Evolutionary conservation across 2,888 invertebrate species (phyloP), one percentile per base, ranked within the genome.

Genomic region (Cephus runcator): DNA sequence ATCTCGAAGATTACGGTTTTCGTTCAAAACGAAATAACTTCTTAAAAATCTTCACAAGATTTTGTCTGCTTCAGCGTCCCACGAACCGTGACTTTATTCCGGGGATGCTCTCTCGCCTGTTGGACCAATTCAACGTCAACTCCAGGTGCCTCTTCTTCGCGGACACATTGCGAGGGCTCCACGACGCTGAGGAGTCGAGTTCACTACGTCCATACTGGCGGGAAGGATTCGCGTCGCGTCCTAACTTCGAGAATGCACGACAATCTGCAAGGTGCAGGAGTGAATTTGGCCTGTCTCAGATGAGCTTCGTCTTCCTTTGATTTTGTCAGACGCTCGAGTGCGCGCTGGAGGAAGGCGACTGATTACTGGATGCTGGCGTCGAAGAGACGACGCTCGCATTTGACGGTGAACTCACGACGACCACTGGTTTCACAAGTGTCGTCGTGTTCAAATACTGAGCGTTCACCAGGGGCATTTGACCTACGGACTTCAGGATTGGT

Each of bases 351-450:
- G 80, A 80, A 77, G 88, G 83, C 76, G 89, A 85, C 84, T 89
- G 88, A 73, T 88, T 85, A 76, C 83, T 87, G 80, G 90, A 87
- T 75, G 88, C 84, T 11, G 90, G 87, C 56, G 89, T 86, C 76
- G 90, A 87, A 73, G 88, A 82, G 11, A 88, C 81, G 15, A 87
- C 82, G 35, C 34, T 81, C 12, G 88, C 85, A 36, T 87, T 89
- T 36, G 92, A 90, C 77, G 92, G 89, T 12, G 93, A 92, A 85
- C 93, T 93, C 36, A 95, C 95, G 79, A 95, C 95, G 76, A 95
- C 95, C 73, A 95, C 94, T 1, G 95, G 95, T 90, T 95, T 95
- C 75, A 95, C 94, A 79, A 95, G 92, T 79, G 93, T 92, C 73
- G 94, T 92, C 40, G 94, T 92, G 88, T 93, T 93, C 79, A 94